phyloP scores from a whole-genome alignment of 2,797 vertebrate genomes.

The Myotis pilosus region DNA sequence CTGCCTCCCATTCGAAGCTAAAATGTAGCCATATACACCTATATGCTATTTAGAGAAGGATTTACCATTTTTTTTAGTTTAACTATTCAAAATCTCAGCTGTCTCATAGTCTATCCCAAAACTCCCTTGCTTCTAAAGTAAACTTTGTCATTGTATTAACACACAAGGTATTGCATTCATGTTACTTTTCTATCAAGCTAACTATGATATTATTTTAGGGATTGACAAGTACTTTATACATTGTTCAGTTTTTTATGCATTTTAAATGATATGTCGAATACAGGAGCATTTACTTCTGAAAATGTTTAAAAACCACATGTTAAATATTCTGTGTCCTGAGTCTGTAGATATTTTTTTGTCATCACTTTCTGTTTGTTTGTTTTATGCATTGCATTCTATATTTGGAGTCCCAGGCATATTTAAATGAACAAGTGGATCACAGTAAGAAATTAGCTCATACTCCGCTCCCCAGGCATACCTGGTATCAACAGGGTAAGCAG shows the following conservation, averaged over 20 bases:
- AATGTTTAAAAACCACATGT: background rate
- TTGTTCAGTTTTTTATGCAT: background rate
- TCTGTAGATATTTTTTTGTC: background rate
- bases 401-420: background rate
- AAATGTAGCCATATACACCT: background rate
- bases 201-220: background rate
- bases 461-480: rapidly evolving
- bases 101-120: background rate
- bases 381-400: background rate
- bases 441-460: background rate
- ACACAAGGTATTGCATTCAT: background rate
- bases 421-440: background rate
- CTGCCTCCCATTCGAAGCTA: background rate
- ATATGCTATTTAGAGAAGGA: background rate
- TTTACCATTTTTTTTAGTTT: background rate
- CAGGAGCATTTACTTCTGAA: background rate
- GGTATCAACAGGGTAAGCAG: background rate
- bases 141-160: background rate
- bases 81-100: background rate
- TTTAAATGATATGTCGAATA: background rate
- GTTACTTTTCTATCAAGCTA: background rate
- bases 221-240: background rate
- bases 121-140: background rate
- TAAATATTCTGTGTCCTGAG: background rate
- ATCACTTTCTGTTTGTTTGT: background rate